Percentiles rank a stretch among this genome's conserved stretches.
Conservation (phyloP, 53 echinoderm and acorn worm species). For the Actinopyga echinites region DNA sequence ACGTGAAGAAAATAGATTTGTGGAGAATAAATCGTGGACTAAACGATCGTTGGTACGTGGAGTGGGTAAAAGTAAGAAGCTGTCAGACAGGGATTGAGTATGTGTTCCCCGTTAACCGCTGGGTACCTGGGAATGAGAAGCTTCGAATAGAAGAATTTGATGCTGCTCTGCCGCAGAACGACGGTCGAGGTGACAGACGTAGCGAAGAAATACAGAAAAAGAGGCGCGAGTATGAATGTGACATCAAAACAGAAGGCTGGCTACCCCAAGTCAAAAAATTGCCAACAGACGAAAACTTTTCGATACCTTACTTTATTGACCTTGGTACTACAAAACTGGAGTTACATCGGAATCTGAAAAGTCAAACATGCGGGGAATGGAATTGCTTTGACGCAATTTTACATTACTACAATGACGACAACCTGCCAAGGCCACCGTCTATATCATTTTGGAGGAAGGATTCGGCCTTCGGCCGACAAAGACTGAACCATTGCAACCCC, state of each 20-base stretch:
- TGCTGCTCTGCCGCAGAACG: slow-evolving; percentile 63
- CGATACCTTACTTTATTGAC: not conserved
- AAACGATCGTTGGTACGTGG: slow-evolving; percentile 62
- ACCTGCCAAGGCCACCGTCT: not conserved
- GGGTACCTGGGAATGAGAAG: slow-evolving; percentile 51
- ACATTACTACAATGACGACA: not conserved
- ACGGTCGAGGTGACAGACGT: slow-evolving; percentile 39
- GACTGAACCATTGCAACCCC: slow-evolving; percentile 32
- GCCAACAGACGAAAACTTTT: slow-evolving; percentile 34
- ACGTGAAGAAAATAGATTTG: slow-evolving; percentile 60
- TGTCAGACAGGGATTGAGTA: not conserved
- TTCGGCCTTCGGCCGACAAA: slow-evolving; percentile 7
- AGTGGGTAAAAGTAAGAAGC: slow-evolving; percentile 55
- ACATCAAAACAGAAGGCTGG: slow-evolving; percentile 54
- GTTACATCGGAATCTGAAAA: not conserved
- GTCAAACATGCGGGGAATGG: not conserved
- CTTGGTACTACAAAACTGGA: not conserved
- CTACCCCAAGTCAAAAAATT: slow-evolving; percentile 55
- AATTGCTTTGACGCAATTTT: not conserved
- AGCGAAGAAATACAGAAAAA: slow-evolving; percentile 62
- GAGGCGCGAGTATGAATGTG: slow-evolving; percentile 60
- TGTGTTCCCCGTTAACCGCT: slow-evolving; percentile 77
- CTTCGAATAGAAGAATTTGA: slow-evolving; percentile 61
- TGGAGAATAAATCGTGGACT: slow-evolving; percentile 58
- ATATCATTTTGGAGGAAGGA: not conserved